phyloP scores from a whole-genome alignment of 2,113 vertebrate species.

The Planiliza haematocheilus region DNA sequence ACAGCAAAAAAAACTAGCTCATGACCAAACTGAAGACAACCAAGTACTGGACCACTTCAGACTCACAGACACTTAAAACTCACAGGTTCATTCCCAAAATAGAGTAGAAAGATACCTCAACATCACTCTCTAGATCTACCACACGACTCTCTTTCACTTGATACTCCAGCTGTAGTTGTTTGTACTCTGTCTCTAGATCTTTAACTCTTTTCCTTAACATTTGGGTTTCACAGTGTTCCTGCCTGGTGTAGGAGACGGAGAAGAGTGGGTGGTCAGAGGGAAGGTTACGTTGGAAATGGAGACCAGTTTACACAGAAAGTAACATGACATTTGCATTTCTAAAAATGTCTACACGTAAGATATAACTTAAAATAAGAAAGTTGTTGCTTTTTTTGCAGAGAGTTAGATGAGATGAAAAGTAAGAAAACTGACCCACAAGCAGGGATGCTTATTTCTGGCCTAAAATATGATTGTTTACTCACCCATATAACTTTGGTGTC shows the following conservation, averaged over 20 bases:
- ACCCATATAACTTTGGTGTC: too few relatives aligned
- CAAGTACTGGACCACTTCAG: constrained; percentile 57
- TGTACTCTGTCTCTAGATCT: constrained; percentile 88
- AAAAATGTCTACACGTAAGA: neutral
- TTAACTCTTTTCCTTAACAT: constrained; percentile 87
- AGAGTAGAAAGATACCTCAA: constrained; percentile 82
- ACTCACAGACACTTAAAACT: constrained; percentile 70
- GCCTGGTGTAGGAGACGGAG: constrained; percentile 81
- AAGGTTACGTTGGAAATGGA: constrained; percentile 5
- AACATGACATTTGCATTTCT: constrained; percentile 25
- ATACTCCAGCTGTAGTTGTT: constrained; percentile 86
- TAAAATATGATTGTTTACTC: too few relatives aligned
- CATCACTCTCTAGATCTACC: constrained; percentile 85
- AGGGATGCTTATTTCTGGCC: too few relatives aligned
- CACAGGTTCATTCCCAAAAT: constrained; percentile 72
- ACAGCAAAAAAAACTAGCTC: constrained; percentile 56
- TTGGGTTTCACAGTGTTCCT: constrained; percentile 86
- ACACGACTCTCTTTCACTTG: constrained; percentile 85
- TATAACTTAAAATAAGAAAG: neutral
- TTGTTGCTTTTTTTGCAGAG: constrained; percentile 1
- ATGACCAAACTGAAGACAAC: constrained; percentile 64
- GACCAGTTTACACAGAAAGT: constrained; percentile 58
- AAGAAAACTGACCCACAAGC: too few relatives aligned
- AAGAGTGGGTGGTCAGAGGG: constrained; percentile 49
- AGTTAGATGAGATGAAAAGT: constrained; percentile 20